Conservation (phyloP, 2,797 vertebrate species). For the Valencia hispanica region DNA sequence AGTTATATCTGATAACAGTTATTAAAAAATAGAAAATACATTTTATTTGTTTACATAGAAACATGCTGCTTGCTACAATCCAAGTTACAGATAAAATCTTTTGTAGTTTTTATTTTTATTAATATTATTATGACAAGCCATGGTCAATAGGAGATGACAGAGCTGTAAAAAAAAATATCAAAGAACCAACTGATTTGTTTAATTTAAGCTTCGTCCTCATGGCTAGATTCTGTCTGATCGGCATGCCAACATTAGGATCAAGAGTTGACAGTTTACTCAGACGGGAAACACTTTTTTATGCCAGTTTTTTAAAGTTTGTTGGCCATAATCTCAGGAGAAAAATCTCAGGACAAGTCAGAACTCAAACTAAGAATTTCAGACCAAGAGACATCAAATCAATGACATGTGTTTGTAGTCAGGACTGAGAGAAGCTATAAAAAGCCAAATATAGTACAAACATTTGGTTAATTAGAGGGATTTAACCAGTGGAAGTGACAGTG, state of each 20-base stretch:
- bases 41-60: too few species aligned
- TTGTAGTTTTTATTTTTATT: not conserved
- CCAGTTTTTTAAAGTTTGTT: not conserved
- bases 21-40: too few species aligned
- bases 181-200: not conserved
- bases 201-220: not conserved
- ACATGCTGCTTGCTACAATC: too few species aligned
- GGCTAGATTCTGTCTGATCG: not conserved
- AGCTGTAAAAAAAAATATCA: not conserved
- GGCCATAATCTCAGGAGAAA: not conserved
- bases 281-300: not conserved
- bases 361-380: not conserved
- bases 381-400: not conserved
- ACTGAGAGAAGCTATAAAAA: conserved; percentile 22
- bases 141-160: not conserved
- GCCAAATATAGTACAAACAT: conserved; percentile 22
- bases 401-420: conserved; percentile 3
- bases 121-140: not conserved
- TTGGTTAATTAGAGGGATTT: conserved; percentile 31
- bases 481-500: conserved; percentile 29
- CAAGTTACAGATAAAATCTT: not conserved
- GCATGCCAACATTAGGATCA: not conserved
- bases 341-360: not conserved
- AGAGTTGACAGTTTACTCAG: not conserved
- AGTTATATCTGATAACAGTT: too few species aligned